phyloP scores from a whole-genome alignment of 2,113 vertebrate species.

The Dicaeum eximium region DNA sequence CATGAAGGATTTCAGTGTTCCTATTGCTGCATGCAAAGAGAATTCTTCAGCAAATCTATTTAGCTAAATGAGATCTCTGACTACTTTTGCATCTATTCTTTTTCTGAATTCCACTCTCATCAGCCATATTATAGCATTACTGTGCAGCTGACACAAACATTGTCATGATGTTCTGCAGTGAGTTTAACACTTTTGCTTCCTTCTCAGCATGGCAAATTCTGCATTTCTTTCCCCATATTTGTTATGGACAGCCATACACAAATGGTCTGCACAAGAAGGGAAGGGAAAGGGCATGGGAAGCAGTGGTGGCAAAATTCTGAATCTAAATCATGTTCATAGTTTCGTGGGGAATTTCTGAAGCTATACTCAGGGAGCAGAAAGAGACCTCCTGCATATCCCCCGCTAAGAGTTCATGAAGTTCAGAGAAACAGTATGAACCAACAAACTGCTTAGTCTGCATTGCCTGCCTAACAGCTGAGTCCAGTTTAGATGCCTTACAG shows the following conservation, averaged over 20 bases:
- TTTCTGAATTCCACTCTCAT: background rate
- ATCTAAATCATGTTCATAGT: background rate
- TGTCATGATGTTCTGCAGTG: background rate
- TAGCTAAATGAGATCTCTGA: background rate
- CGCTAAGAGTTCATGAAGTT: background rate
- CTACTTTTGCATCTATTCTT: background rate
- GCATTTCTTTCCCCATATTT: background rate
- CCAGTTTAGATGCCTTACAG: background rate
- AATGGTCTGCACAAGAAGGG: background rate
- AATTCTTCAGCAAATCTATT: background rate
- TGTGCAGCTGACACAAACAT: background rate
- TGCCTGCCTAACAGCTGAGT: background rate
- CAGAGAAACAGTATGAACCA: background rate
- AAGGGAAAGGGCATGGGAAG: background rate
- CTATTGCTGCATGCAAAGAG: background rate
- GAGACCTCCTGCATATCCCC: background rate
- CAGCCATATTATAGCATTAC: background rate
- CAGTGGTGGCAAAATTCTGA: background rate
- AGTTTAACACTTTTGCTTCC: background rate
- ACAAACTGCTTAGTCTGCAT: background rate
- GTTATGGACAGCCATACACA: background rate
- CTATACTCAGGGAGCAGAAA: background rate
- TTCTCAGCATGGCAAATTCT: background rate
- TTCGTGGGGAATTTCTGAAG: background rate
- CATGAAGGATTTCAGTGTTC: background rate